These are phyloP conservation scores for Aphelenchoides fujianensis DNA, from an alignment of 1,140 invertebrate genomes.

Conservation along the genomic window DNA sequence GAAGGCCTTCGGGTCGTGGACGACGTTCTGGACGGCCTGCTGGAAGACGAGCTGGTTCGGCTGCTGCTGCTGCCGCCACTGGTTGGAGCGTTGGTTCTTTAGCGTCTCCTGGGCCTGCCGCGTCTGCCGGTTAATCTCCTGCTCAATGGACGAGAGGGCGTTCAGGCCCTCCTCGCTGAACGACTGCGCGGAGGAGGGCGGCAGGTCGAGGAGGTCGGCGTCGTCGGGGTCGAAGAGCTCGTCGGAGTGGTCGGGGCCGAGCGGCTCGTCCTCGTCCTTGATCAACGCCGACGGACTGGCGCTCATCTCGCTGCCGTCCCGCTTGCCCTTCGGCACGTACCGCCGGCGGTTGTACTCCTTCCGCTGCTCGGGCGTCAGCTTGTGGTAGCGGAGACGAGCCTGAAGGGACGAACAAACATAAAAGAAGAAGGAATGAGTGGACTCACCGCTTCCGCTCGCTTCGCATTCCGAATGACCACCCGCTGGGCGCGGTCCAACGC, in stretches of 20 bases:
- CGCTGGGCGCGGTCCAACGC: conserved; percentile 45
- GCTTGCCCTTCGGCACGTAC: conserved; percentile 41
- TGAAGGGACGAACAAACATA: too few relatives aligned
- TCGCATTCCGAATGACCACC: conserved; percentile 40
- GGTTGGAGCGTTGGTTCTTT: conserved; percentile 2
- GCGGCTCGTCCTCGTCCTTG: conserved; percentile 14
- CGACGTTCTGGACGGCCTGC: not conserved
- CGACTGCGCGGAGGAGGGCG: not conserved
- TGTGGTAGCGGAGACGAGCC: conserved; percentile 17
- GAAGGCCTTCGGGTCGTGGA: not conserved
- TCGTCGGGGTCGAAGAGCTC: conserved; percentile 24
- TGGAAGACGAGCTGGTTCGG: not conserved
- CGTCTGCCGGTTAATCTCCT: conserved; percentile 13
- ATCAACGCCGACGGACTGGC: not conserved
- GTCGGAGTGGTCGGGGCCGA: conserved; percentile 3
- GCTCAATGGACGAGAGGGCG: conserved; percentile 39
- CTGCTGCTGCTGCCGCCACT: not conserved
- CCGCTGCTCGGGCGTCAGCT: conserved; percentile 41
- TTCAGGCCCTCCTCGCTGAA: conserved; percentile 22
- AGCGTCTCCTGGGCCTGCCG: conserved; percentile 3
- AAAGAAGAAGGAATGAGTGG: not conserved
- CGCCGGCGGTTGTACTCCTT: conserved; percentile 46
- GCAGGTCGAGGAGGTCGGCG: conserved; percentile 27
- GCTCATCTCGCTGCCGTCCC: conserved; percentile 8
- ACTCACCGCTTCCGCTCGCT: conserved; percentile 15